Percentiles rank a stretch among this genome's conserved stretches.
Conservation (phyloP, 2,888 invertebrate genomes). For the Trichopria drosophilae region DNA sequence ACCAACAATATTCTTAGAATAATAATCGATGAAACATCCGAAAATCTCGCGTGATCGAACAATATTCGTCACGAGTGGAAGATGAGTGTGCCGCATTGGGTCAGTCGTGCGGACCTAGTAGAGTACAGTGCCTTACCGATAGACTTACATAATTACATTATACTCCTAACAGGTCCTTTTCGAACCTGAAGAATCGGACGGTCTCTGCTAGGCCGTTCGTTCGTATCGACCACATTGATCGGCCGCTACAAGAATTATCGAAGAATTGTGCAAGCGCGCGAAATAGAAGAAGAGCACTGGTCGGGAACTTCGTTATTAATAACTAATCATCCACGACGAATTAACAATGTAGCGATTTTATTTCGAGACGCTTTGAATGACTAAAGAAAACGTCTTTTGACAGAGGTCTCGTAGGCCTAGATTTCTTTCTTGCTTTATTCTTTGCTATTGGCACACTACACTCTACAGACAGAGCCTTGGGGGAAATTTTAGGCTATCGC, state of each 20-base stretch:
- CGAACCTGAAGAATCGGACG: conserved; percentile 19
- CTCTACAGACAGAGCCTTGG: too few species aligned
- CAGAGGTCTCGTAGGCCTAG: conserved; percentile 18
- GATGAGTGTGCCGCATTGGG: conserved; percentile 54
- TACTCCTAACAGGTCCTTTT: conserved; percentile 8
- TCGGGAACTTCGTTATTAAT: conserved; percentile 16
- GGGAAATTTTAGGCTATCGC: too few species aligned
- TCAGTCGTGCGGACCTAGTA: conserved; percentile 57
- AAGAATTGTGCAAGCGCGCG: conserved; percentile 7
- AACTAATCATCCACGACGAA: conserved; percentile 15
- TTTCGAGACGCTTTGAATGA: conserved; percentile 11
- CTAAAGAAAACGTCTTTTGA: conserved; percentile 11
- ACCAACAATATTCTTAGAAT: conserved; percentile 51
- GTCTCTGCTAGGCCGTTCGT: conserved; percentile 40
- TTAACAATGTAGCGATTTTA: conserved; percentile 19
- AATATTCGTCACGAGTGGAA: conserved; percentile 42
- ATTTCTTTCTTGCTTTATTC: conserved; percentile 13
- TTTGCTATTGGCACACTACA: conserved; percentile 29
- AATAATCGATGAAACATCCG: conserved; percentile 40
- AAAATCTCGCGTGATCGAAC: conserved; percentile 33
- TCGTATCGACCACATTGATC: conserved; percentile 30
- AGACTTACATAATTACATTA: conserved; percentile 24
- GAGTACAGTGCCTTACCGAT: conserved; percentile 38
- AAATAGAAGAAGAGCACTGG: conserved; percentile 1
- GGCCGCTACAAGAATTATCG: conserved; percentile 28